phyloP scores from a whole-genome alignment of 2,888 invertebrate species.

The Bembecia ichneumoniformis region DNA sequence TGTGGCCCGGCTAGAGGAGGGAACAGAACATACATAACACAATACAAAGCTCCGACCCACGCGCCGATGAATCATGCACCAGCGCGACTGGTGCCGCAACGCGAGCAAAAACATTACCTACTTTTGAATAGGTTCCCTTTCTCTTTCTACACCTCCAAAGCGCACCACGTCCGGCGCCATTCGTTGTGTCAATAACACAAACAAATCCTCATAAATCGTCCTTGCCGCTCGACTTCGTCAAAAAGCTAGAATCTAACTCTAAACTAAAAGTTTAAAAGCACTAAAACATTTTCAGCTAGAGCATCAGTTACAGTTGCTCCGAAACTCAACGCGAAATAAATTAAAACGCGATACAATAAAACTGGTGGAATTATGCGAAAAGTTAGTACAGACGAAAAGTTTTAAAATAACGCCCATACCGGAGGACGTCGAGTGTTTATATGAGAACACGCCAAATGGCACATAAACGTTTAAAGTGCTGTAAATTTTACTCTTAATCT shows the following conservation, averaged over 20 bases:
- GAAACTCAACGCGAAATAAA: constrained; percentile 1
- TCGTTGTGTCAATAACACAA: constrained; percentile 8
- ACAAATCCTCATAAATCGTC: neutral
- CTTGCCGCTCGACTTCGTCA: neutral
- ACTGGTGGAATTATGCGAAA: constrained; percentile 3
- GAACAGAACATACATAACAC: constrained; percentile 10
- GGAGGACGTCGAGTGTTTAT: constrained; percentile 35
- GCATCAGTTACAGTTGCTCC: neutral
- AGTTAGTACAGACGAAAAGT: constrained; percentile 20
- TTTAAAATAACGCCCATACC: constrained; percentile 35
- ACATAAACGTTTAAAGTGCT: constrained; percentile 51
- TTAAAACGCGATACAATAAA: constrained; percentile 3
- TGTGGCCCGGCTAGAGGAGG: constrained; percentile 47
- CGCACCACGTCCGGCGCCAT: constrained; percentile 46
- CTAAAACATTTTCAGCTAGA: neutral
- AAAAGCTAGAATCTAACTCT: too few relatives aligned
- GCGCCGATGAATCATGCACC: constrained; percentile 63
- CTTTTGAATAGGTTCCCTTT: constrained; percentile 71
- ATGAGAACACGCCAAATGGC: constrained; percentile 49
- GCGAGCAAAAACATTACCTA: constrained; percentile 70
- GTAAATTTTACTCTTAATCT: constrained; percentile 49
- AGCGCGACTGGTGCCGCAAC: constrained; percentile 39
- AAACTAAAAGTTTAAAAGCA: too few relatives aligned
- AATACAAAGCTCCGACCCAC: constrained; percentile 61
- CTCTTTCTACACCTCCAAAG: constrained; percentile 65